Conservation (phyloP, 1,140 invertebrate species). For the Penaeus chinensis region DNA sequence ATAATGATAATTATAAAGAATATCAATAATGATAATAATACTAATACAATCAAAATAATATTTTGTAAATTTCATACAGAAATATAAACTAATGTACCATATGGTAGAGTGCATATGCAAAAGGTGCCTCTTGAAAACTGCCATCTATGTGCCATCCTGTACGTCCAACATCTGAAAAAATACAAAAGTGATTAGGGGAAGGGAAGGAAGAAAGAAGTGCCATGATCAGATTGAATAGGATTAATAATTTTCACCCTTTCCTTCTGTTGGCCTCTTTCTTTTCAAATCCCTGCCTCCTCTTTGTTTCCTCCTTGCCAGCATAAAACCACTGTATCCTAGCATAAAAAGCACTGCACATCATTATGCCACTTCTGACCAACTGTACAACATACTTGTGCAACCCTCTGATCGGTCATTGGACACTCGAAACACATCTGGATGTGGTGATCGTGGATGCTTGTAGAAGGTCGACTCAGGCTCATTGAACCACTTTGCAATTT, state of each 20-base stretch:
- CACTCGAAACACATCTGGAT: conserved; percentile 71
- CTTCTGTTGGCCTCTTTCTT: too few species aligned
- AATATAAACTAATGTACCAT: conserved; percentile 40
- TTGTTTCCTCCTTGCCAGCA: too few species aligned
- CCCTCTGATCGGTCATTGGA: conserved; percentile 71
- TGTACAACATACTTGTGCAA: conserved; percentile 66
- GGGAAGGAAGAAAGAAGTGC: too few species aligned
- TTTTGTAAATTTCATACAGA: background rate
- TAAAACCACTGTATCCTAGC: too few species aligned
- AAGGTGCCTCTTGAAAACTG: conserved; percentile 70
- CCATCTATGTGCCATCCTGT: conserved; percentile 73
- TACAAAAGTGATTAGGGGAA: background rate
- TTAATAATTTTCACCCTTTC: too few species aligned
- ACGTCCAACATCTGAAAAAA: conserved; percentile 68
- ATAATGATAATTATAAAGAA: too few species aligned
- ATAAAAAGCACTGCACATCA: too few species aligned
- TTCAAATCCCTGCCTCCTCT: too few species aligned
- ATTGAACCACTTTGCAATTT: conserved; percentile 72
- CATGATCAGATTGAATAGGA: too few species aligned
- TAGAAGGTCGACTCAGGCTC: conserved; percentile 71
- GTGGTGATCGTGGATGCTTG: conserved; percentile 70
- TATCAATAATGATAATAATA: background rate
- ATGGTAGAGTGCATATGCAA: conserved; percentile 67
- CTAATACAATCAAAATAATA: background rate
- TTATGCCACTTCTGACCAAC: background rate